phyloP scores from a whole-genome alignment of 1,140 invertebrate genomes.

The Laupala kohalensis region DNA sequence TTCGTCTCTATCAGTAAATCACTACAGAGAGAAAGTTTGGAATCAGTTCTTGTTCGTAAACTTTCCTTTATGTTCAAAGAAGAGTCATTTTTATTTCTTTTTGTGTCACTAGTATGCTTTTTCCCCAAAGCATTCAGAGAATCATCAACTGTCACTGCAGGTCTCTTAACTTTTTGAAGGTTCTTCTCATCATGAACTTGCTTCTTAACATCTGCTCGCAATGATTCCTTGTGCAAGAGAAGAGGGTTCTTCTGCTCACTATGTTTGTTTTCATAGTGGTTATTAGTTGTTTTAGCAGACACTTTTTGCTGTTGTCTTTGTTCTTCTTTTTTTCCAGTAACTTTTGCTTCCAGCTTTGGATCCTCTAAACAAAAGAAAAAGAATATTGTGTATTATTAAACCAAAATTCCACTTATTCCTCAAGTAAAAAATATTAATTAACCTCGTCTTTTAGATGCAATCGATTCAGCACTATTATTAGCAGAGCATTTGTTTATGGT shows the following conservation, averaged over 20 bases:
- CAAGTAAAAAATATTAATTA: background rate
- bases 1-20: too few species aligned
- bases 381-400: too few species aligned
- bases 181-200: background rate
- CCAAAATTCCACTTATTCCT: too few species aligned
- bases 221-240: background rate
- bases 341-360: too few species aligned
- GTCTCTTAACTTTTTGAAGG: background rate
- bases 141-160: too few species aligned
- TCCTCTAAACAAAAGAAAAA: too few species aligned
- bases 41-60: background rate
- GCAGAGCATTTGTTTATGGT: constrained; percentile 47
- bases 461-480: constrained; percentile 51
- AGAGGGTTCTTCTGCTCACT: background rate
- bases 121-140: too few species aligned
- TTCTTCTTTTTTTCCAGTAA: too few species aligned
- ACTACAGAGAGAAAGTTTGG: too few species aligned
- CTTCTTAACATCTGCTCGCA: background rate
- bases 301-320: too few species aligned
- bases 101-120: too few species aligned
- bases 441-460: constrained; percentile 41
- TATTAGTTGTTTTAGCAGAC: too few species aligned
- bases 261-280: background rate
- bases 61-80: background rate
- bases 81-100: background rate